phyloP scores from a whole-genome alignment of 2,888 invertebrate genomes.

The Mesopsocus fuscifrons region DNA sequence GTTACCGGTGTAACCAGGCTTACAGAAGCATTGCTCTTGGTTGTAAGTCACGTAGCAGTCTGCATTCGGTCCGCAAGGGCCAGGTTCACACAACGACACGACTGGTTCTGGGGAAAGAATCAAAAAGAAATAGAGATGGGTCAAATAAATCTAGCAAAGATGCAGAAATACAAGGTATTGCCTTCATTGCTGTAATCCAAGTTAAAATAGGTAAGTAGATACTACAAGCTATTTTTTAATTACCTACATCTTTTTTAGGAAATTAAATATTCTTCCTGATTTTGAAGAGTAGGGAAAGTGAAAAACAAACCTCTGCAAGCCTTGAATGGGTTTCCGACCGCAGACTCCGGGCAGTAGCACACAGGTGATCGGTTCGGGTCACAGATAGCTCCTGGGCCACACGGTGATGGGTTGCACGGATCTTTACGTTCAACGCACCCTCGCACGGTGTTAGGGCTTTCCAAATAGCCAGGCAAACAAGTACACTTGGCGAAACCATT shows the following conservation, averaged over 20 bases:
- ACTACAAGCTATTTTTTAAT: too few species aligned
- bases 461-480: conserved; percentile 61
- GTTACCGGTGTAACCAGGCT: conserved; percentile 53
- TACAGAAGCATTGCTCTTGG: conserved; percentile 69
- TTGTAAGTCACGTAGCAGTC: conserved; percentile 69
- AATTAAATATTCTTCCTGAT: not conserved
- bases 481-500: conserved; percentile 79
- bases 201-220: too few species aligned
- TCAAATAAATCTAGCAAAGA: not conserved
- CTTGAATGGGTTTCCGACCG: conserved; percentile 65
- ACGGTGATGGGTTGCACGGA: conserved; percentile 66
- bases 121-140: not conserved
- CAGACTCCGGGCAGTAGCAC: conserved; percentile 70
- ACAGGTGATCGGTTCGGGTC: conserved; percentile 58
- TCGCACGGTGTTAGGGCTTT: conserved; percentile 72
- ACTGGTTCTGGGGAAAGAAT: conserved; percentile 31
- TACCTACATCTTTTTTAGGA: too few species aligned
- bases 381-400: conserved; percentile 58
- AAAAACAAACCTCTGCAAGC: conserved; percentile 35
- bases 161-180: not conserved
- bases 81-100: conserved; percentile 52
- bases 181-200: not conserved
- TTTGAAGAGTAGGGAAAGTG: not conserved
- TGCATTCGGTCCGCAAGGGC: conserved; percentile 63
- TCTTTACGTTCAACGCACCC: conserved; percentile 64